Base-by-base conservation (phyloP, 2,888 invertebrate genomes). In the Drosophila maculinotata region DNA sequence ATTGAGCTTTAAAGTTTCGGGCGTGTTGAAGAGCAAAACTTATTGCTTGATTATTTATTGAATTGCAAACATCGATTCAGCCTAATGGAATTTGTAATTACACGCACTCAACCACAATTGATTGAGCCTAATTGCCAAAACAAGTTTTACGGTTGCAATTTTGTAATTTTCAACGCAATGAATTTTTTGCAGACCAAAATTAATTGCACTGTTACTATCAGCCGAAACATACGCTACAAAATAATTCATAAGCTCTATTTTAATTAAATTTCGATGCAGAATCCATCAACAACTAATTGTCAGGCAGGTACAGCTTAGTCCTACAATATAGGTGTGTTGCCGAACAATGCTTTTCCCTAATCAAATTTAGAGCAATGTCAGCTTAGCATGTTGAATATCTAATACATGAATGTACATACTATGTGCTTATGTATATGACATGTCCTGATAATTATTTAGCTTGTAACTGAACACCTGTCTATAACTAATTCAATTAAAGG, bases 61-160 rank as follows among this genome's bases (percentile, higher is more conserved):
- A 73, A 56, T 25, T 52, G 41, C 48, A 45, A 33, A 6, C 64
- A 56, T 59, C 54, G 48, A 56, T 54, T 42, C 20, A 9, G 41
- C 39, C 47, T 52, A 48, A 59, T 71, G 60, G 74, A 77, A 77
- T 83, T 80, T 49, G 20, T 38, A 72, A 75, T 79, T 71, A 64
- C 25, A 44, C 42, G 42, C 57, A 25, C 26, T 39, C 41, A 26
- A 47, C 73, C 73, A 35, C 58, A 74, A 39, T 17, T 41, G 49
- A 63, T 68, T 54, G 54, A 8, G 25, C 42, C 42, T 72, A 72
- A 72, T 72, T 73, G 74, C 57, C 9, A 48, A 72, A 72, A 68
- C 42, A 59, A 33, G 51, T 59, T 49, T 44, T 56, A 65, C 1
- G 71, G 71, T 17, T 52, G 33, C 33, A 6, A 6, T 6, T 26